These are phyloP conservation scores for Nasonia vitripennis DNA, from an alignment of 1,140 invertebrate species.

Conservation along the genomic window DNA sequence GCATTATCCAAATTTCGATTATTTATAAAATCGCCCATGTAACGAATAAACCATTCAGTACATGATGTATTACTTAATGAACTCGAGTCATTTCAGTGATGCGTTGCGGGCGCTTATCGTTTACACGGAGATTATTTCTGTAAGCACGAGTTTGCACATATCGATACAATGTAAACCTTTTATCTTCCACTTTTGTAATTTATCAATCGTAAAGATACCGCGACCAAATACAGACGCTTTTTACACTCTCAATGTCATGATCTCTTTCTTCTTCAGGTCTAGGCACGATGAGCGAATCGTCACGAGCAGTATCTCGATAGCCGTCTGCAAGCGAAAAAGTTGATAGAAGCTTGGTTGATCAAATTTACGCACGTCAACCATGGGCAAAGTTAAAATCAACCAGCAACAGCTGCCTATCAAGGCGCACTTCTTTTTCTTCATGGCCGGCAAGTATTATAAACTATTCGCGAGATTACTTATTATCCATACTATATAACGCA, in stretches of 20 bases:
- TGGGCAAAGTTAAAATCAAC: constrained; percentile 79
- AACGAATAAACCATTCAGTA: too few relatives aligned
- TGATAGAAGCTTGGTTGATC: neutral
- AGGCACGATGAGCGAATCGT: neutral
- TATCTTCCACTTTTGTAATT: neutral
- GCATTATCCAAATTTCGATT: too few relatives aligned
- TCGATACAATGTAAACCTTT: neutral
- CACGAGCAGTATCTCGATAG: neutral
- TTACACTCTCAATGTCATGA: neutral
- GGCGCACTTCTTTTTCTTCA: constrained; percentile 88
- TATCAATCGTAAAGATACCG: constrained; percentile 5
- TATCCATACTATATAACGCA: neutral
- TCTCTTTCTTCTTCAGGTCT: neutral
- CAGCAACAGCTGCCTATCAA: constrained; percentile 83
- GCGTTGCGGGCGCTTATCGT: too few relatives aligned
- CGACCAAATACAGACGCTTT: neutral
- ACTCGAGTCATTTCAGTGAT: too few relatives aligned
- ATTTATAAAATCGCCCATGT: too few relatives aligned
- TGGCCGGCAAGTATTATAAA: constrained; percentile 80
- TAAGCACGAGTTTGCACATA: too few relatives aligned
- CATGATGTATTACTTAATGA: too few relatives aligned
- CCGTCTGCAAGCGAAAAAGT: neutral
- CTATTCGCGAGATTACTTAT: neutral
- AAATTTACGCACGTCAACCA: neutral
- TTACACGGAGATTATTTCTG: too few relatives aligned